Evolutionary conservation across 2,888 invertebrate genomes (phyloP).

Genomic region (Dryobotodes eremita): DNA sequence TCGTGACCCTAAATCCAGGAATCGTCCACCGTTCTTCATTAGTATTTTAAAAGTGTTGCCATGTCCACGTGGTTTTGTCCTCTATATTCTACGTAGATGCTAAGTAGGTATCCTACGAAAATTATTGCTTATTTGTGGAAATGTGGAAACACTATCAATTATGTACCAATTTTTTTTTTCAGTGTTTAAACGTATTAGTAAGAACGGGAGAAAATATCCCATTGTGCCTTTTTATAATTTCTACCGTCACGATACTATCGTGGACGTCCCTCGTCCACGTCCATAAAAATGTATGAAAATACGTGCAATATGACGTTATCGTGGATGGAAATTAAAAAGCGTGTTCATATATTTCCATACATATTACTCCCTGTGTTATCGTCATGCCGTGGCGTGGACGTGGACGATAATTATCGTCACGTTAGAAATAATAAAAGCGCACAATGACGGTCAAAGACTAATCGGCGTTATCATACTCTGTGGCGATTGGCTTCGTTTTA

Average conservation of each 20-base stretch:
- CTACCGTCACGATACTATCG: not conserved
- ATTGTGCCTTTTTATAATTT: not conserved
- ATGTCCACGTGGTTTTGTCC: not conserved
- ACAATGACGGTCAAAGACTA: not conserved
- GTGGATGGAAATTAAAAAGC: too few relatives aligned
- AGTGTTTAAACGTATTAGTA: too few relatives aligned
- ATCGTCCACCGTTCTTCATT: constrained; percentile 9
- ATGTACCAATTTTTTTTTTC: too few relatives aligned
- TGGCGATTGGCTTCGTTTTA: too few relatives aligned
- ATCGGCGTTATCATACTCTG: not conserved
- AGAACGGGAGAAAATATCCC: not conserved
- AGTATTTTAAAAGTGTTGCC: constrained; percentile 1
- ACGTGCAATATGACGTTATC: not conserved
- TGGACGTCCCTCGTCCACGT: not conserved
- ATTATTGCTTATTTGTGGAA: not conserved
- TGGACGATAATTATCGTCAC: too few relatives aligned
- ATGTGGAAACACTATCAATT: not conserved
- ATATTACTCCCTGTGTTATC: too few relatives aligned
- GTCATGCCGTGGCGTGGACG: too few relatives aligned
- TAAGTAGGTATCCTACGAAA: not conserved
- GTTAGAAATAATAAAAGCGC: too few relatives aligned
- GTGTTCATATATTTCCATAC: too few relatives aligned
- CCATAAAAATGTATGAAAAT: not conserved
- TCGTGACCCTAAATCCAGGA: constrained; percentile 11
- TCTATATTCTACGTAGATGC: not conserved